Conservation (phyloP, 2,113 vertebrate species). For the Catharus bicknelli region DNA sequence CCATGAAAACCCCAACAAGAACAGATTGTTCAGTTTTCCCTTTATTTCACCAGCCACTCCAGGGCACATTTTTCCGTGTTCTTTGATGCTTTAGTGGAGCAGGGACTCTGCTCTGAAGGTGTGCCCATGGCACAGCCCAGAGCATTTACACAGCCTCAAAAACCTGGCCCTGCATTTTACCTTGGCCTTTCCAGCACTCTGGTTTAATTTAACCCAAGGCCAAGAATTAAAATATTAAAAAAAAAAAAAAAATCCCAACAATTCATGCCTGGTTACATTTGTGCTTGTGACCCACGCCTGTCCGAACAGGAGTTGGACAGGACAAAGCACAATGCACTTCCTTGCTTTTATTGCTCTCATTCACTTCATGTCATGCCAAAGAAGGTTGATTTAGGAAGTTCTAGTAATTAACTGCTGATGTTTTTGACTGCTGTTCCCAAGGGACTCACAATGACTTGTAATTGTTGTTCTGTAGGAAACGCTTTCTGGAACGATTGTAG, state of each 20-base stretch:
- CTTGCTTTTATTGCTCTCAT: constrained; percentile 68
- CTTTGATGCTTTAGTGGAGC: neutral
- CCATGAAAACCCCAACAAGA: neutral
- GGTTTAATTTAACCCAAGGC: constrained; percentile 63
- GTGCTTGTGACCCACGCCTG: constrained; percentile 62
- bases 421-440: constrained; percentile 62
- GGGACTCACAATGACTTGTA: constrained; percentile 57
- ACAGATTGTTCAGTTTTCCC: neutral
- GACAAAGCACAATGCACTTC: constrained; percentile 77
- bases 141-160: constrained; percentile 22
- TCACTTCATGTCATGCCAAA: constrained; percentile 73
- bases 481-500: constrained; percentile 24
- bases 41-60: neutral
- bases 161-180: constrained; percentile 22
- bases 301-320: constrained; percentile 55
- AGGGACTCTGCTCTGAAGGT: neutral
- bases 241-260: neutral
- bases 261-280: constrained; percentile 61
- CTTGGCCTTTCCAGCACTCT: constrained; percentile 47
- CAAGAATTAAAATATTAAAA: constrained; percentile 29
- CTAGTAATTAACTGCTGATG: constrained; percentile 64
- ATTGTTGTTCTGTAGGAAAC: constrained; percentile 59
- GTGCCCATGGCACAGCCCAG: neutral
- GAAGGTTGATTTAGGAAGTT: constrained; percentile 67
- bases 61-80: accelerated